Percentiles rank a stretch among this genome's conserved stretches.
Evolutionary conservation across 1,140 invertebrate species (phyloP).

Genomic region (Tenebrio molitor): DNA sequence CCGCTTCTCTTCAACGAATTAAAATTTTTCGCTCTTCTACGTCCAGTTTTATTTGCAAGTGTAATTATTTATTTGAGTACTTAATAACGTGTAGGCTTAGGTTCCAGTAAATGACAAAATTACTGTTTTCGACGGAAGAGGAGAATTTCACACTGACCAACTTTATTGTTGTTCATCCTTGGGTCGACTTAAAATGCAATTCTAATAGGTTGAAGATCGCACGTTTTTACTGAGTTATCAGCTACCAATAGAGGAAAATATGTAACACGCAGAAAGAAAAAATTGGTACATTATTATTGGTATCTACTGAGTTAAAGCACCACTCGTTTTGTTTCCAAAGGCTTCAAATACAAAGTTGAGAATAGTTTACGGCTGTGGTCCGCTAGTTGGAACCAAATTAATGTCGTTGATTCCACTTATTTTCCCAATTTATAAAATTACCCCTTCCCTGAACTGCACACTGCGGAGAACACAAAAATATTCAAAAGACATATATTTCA

Average conservation of each 20-base stretch:
- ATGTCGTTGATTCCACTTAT: too few relatives aligned
- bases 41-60: constrained; percentile 5
- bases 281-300: too few relatives aligned
- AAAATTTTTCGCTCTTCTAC: background rate
- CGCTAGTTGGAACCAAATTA: too few relatives aligned
- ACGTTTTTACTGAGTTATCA: too few relatives aligned
- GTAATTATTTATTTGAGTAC: constrained; percentile 22
- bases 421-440: constrained; percentile 17
- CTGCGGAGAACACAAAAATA: constrained; percentile 1
- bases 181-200: too few relatives aligned
- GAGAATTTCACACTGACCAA: constrained; percentile 19
- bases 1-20: background rate
- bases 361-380: too few relatives aligned
- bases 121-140: constrained; percentile 31
- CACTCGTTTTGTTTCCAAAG: too few relatives aligned
- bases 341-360: too few relatives aligned
- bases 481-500: constrained; percentile 8
- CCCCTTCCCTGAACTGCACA: background rate
- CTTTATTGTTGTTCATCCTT: constrained; percentile 7
- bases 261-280: too few relatives aligned
- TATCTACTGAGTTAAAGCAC: too few relatives aligned
- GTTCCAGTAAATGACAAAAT: constrained; percentile 20
- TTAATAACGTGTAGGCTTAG: constrained; percentile 11
- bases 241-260: too few relatives aligned
- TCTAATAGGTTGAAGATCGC: too few relatives aligned